Base-by-base conservation (phyloP, 2,113 vertebrate genomes). In the Thomomys bottae region DNA sequence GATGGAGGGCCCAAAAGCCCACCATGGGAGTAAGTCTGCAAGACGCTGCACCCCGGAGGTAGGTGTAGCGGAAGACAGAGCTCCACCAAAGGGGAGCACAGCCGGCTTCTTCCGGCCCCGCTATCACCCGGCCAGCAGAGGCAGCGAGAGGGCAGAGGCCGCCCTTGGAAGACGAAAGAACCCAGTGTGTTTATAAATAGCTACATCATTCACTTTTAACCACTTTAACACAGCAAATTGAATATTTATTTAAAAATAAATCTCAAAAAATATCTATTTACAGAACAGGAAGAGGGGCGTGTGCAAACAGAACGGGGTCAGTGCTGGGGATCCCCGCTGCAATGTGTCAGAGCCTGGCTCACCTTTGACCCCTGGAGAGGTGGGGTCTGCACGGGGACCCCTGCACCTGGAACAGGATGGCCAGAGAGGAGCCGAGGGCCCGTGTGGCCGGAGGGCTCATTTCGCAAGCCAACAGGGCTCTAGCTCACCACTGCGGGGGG, bases 201-300 rank as follows among this genome's bases (percentile, higher is more conserved):
- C 94, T 97, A 96, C 86, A 95, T 92, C 96, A 96, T 94, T 97
- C 96, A 96, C 96, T 76, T 92, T 92, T 96, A 97, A 98, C 95
- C 97, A 97, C 91, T 94, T 96, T 94, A 95, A 96, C 96, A 96
- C 87, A 90, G 97, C 96, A 94, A 96, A 96, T 97, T 97, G 97
- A 97, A 94, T 95, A 98, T 98, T 98, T 98, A 98, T 98, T 98
- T 98, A 98, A 97, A 98, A 98, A 98, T 98, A 98, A 98, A 98
- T 97, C 87, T 98, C 93, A 95, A 97, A 97, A 54, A 97, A 96
- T 91, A 97, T 97, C 96, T 98, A 98, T 98, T 95, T 98, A 98
- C 97, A 98, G 93, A 98, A 98, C 89, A 97, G 96, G 93, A 94
- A 97, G 88, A 92, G 91, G 95, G 42, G 92, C 89, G 96, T 94